Conservation (phyloP, 2,888 invertebrate species). For the Drosophila eohydei region DNA sequence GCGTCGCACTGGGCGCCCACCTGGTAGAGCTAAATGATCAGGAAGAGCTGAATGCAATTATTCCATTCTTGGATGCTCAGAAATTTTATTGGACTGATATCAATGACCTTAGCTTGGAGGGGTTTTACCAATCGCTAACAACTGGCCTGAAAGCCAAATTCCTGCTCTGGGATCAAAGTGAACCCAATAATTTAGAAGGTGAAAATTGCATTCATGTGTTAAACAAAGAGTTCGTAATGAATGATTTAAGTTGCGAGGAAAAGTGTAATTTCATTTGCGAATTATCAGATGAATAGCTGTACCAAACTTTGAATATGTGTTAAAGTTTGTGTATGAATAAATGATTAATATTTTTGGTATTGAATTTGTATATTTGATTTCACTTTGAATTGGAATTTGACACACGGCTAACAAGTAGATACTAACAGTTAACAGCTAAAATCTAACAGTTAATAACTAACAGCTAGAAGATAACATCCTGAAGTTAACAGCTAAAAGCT, state of each 20-base stretch:
- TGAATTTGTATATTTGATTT: too few relatives aligned
- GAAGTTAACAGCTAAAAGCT: too few relatives aligned
- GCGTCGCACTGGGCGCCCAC: neutral
- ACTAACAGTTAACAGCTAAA: too few relatives aligned
- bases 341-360: too few relatives aligned
- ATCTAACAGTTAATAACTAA: too few relatives aligned
- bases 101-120: constrained; percentile 8
- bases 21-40: neutral
- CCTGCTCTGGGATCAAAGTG: neutral
- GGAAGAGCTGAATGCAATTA: constrained; percentile 19
- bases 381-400: too few relatives aligned
- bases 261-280: constrained; percentile 26
- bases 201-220: constrained; percentile 25
- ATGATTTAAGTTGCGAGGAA: neutral
- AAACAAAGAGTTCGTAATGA: rapidly evolving
- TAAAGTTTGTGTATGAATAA: neutral
- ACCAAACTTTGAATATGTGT: neutral
- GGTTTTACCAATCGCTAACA: constrained; percentile 11
- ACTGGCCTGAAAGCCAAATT: constrained; percentile 13
- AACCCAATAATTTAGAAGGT: constrained; percentile 13
- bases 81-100: constrained; percentile 25
- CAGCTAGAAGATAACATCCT: too few relatives aligned
- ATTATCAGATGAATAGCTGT: constrained; percentile 6
- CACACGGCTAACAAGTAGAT: too few relatives aligned
- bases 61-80: neutral